phyloP scores from a whole-genome alignment of 2,888 invertebrate genomes.

The Plemyria rubiginata region DNA sequence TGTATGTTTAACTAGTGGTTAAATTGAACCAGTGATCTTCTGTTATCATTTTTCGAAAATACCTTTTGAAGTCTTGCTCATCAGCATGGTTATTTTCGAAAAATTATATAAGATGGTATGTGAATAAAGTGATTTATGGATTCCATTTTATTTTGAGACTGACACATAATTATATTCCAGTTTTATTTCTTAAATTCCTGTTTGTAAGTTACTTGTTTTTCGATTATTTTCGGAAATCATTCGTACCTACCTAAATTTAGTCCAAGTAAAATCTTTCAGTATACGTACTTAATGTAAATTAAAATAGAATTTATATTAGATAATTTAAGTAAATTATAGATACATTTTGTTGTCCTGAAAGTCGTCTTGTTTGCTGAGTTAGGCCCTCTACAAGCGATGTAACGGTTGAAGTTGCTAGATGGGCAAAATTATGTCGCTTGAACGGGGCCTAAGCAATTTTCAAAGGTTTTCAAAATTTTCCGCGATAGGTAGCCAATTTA shows the following conservation, averaged over 20 bases:
- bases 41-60: slow-evolving; percentile 21
- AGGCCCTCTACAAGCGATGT: slow-evolving; percentile 70
- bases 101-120: slow-evolving; percentile 5
- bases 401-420: slow-evolving; percentile 29
- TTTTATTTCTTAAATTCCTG: slow-evolving; percentile 68
- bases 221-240: slow-evolving; percentile 62
- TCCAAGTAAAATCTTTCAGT: slow-evolving; percentile 82
- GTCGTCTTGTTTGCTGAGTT: slow-evolving; percentile 50
- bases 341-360: slow-evolving; percentile 74
- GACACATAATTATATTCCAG: slow-evolving; percentile 75
- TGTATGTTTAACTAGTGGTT: slow-evolving; percentile 75
- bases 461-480: not conserved
- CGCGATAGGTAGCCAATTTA: not conserved
- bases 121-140: slow-evolving; percentile 12
- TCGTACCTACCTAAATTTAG: slow-evolving; percentile 73
- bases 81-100: slow-evolving; percentile 9
- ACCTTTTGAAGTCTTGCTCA: not conserved
- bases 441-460: slow-evolving; percentile 35
- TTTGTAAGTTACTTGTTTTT: slow-evolving; percentile 46
- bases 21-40: slow-evolving; percentile 52
- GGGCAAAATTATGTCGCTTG: slow-evolving; percentile 24
- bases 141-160: slow-evolving; percentile 75
- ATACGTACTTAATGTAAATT: slow-evolving; percentile 85
- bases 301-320: slow-evolving; percentile 83
- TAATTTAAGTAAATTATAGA: slow-evolving; percentile 83